phyloP scores from a whole-genome alignment of 1,140 invertebrate species.

The Conus ventricosus region DNA sequence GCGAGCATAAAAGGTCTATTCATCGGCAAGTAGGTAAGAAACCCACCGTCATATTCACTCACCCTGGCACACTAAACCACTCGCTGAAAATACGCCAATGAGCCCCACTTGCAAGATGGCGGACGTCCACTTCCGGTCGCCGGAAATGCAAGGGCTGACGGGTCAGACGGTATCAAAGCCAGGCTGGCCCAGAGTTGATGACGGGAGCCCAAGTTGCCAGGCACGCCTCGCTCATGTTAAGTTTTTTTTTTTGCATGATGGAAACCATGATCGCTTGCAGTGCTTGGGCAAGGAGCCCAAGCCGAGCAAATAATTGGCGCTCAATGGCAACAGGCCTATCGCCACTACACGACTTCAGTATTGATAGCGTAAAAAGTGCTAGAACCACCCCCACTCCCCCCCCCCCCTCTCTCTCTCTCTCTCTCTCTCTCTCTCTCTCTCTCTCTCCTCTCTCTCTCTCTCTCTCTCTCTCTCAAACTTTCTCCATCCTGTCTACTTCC shows the following conservation, averaged over 20 bases:
- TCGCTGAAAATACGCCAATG: background rate
- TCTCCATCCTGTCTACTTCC: too few relatives aligned
- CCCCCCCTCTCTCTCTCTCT: too few relatives aligned
- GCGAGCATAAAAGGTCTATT: too few relatives aligned
- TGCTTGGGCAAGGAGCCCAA: background rate
- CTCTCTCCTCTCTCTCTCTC: too few relatives aligned
- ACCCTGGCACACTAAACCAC: constrained; percentile 5
- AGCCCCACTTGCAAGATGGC: background rate
- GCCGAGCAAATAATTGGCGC: constrained; percentile 3
- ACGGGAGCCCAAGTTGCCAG: background rate
- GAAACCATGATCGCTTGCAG: background rate
- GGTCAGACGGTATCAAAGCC: constrained; percentile 16
- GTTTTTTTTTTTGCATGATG: constrained; percentile 22
- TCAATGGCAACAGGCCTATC: constrained; percentile 7
- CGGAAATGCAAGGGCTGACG: constrained; percentile 24
- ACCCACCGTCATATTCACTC: constrained; percentile 13
- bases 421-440: too few relatives aligned
- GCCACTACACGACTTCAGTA: background rate
- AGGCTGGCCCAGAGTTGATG: constrained; percentile 11
- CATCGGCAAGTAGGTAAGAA: background rate
- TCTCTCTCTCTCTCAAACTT: too few relatives aligned
- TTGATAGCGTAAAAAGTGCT: constrained; percentile 2
- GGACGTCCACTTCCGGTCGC: constrained; percentile 23
- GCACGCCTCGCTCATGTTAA: constrained; percentile 12
- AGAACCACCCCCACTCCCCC: too few relatives aligned